Conservation (phyloP, 1,140 invertebrate genomes). For the Drosophila setifemur region DNA sequence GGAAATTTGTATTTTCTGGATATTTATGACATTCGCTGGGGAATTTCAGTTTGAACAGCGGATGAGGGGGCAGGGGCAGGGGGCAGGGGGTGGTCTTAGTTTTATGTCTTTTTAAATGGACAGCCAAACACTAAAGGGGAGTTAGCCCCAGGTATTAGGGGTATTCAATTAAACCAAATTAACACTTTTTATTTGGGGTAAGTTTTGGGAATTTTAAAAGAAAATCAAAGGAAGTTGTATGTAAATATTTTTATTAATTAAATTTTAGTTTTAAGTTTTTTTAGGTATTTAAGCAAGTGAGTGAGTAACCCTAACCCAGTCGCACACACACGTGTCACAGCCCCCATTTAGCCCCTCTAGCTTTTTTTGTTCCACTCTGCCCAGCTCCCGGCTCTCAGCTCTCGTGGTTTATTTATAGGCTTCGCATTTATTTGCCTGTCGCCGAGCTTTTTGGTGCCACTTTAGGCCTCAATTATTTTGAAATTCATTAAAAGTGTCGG, state of each 20-base stretch:
- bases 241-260: too few relatives aligned
- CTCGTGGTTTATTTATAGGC: constrained; percentile 60
- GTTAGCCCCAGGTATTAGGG: constrained; percentile 11
- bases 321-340: neutral
- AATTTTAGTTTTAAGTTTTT: too few relatives aligned
- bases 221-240: too few relatives aligned
- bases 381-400: neutral
- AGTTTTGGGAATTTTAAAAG: too few relatives aligned
- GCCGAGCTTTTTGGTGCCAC: constrained; percentile 65
- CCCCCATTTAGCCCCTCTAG: neutral
- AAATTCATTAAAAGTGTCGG: constrained; percentile 77
- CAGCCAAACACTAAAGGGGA: constrained; percentile 54
- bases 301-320: neutral
- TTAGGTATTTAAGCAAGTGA: too few relatives aligned
- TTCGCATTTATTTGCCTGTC: constrained; percentile 68
- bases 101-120: constrained; percentile 76
- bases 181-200: too few relatives aligned
- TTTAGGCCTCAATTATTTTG: constrained; percentile 78
- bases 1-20: constrained; percentile 28
- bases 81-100: constrained; percentile 25
- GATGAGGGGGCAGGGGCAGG: constrained; percentile 1
- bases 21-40: constrained; percentile 54
- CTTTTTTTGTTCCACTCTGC: neutral
- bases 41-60: constrained; percentile 8
- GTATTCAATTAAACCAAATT: neutral